Conservation (phyloP, 2,888 invertebrate genomes). For the Tribolium freemani region DNA sequence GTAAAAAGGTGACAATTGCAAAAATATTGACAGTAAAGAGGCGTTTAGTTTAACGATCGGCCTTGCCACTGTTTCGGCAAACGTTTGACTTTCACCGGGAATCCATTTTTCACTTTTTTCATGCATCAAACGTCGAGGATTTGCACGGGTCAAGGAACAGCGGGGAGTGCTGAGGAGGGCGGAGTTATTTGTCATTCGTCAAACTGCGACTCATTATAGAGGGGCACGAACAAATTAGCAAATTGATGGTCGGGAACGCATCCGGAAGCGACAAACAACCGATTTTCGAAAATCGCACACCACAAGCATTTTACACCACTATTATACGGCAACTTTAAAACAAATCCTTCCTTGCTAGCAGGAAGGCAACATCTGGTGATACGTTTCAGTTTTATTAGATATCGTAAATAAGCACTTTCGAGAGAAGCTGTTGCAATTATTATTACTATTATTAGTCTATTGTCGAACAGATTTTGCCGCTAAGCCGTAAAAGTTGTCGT, state of each 20-base stretch:
- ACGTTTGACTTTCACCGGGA: background rate
- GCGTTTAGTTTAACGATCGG: background rate
- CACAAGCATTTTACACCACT: too few relatives aligned
- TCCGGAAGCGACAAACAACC: background rate
- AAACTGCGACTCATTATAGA: slow-evolving; percentile 8
- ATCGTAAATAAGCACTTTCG: too few relatives aligned
- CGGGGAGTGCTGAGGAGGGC: background rate
- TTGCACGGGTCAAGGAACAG: slow-evolving; percentile 18
- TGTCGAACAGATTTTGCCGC: too few relatives aligned
- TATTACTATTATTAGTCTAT: too few relatives aligned
- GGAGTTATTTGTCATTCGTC: slow-evolving; percentile 16
- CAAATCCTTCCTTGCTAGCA: too few relatives aligned
- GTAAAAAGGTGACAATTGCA: slow-evolving; percentile 27
- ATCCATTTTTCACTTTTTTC: slow-evolving; percentile 1
- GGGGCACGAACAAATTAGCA: slow-evolving; percentile 19
- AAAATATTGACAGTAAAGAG: slow-evolving; percentile 12
- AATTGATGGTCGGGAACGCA: slow-evolving; percentile 6
- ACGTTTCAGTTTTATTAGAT: too few relatives aligned
- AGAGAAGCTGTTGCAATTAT: too few relatives aligned
- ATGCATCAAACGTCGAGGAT: background rate
- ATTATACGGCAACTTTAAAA: too few relatives aligned
- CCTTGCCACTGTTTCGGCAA: slow-evolving; percentile 4
- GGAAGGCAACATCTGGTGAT: too few relatives aligned
- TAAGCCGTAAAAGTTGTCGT: too few relatives aligned
- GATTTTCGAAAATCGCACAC: too few relatives aligned